Evolutionary conservation across 2,888 invertebrate genomes (phyloP).

Genomic region (Gortyna flavago): DNA sequence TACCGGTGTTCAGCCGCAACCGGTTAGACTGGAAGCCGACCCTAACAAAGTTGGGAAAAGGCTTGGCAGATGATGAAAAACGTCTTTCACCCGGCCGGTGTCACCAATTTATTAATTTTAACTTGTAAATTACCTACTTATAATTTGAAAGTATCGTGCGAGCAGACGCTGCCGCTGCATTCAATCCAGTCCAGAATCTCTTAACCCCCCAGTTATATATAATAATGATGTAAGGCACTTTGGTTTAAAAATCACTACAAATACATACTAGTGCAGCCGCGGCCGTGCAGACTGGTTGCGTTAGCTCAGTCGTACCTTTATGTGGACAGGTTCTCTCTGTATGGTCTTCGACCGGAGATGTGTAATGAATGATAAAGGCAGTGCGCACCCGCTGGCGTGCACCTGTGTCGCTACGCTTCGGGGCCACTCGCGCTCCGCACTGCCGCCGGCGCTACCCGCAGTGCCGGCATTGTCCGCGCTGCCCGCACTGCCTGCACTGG

Average conservation of each 20-base stretch:
- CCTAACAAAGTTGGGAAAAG: too few relatives aligned
- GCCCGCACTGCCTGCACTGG: neutral
- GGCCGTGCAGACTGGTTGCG: neutral
- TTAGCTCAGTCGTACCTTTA: neutral
- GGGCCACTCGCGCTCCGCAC: neutral
- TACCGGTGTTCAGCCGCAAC: too few relatives aligned
- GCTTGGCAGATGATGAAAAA: too few relatives aligned
- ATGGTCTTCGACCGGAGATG: neutral
- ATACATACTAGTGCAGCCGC: neutral
- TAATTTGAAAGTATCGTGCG: too few relatives aligned
- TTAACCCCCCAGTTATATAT: too few relatives aligned
- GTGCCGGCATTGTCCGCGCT: neutral
- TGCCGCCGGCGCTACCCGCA: neutral
- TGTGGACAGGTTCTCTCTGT: neutral
- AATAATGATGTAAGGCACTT: too few relatives aligned
- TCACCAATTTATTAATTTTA: too few relatives aligned
- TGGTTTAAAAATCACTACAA: neutral
- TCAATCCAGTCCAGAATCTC: too few relatives aligned
- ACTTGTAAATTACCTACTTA: too few relatives aligned
- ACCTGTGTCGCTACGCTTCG: neutral
- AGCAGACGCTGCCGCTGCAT: too few relatives aligned
- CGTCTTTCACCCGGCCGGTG: too few relatives aligned
- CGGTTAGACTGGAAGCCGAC: too few relatives aligned
- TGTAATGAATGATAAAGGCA: neutral
- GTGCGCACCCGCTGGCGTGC: neutral